Conservation (phyloP, 2,797 vertebrate species). For the Diceros bicornis region DNA sequence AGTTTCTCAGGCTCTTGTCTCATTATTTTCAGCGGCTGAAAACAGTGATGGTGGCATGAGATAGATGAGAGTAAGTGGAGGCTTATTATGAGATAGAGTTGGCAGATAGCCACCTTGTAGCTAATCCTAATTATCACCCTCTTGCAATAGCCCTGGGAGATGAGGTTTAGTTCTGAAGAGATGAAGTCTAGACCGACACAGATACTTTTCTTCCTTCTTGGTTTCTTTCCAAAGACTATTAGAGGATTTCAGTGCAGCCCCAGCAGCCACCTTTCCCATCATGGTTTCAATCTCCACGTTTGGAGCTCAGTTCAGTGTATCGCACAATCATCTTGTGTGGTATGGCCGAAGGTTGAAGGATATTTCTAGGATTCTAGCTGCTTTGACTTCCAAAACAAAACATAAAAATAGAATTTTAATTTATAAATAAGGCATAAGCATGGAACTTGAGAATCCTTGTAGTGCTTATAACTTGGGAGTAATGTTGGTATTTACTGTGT, state of each 20-base stretch:
- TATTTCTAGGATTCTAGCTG: conserved; percentile 55
- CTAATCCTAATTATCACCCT: conserved; percentile 76
- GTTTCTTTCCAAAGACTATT: conserved; percentile 73
- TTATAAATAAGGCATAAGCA: not conserved
- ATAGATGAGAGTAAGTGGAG: not conserved
- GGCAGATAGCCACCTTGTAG: conserved; percentile 79
- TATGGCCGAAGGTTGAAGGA: not conserved
- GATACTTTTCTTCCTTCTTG: conserved; percentile 71
- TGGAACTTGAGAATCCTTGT: not conserved
- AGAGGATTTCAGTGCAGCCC: not conserved
- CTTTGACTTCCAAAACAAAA: not conserved
- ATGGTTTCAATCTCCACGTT: not conserved
- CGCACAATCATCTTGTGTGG: not conserved
- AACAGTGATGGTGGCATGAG: not conserved
- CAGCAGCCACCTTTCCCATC: not conserved
- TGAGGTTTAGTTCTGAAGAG: conserved; percentile 77
- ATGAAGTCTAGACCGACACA: conserved; percentile 81
- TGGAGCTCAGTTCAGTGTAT: not conserved
- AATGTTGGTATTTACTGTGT: not conserved
- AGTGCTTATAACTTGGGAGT: not conserved
- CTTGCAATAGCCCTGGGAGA: conserved; percentile 76
- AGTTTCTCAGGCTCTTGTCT: conserved; percentile 63
- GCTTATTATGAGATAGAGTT: conserved; percentile 57
- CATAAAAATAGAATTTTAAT: conserved; percentile 9
- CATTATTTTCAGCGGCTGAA: conserved; percentile 67